Base-by-base conservation (phyloP, 2,797 vertebrate species). In the Salarias fasciatus region DNA sequence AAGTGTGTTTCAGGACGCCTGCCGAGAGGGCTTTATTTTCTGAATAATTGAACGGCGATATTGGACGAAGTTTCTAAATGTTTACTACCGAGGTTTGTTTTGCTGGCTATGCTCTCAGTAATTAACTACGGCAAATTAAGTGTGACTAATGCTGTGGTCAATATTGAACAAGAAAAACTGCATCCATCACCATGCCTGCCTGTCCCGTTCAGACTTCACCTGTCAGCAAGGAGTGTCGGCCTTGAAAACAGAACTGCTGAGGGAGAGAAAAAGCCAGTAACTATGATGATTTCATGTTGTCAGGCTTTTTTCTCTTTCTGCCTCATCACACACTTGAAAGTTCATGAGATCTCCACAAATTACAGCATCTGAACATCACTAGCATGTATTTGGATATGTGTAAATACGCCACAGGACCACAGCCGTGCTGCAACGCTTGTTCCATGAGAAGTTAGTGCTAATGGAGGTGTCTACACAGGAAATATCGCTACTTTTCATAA, bases 401-500 rank as follows among this genome's bases (percentile, higher is more conserved):
- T 45, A 40, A 10, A 15, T 24, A 36, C 37, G 5, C 1, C 9
- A 8, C 36, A 51, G 40, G 10, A 29, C 13, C 63, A 46, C 41
- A 56, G 55, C 62, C 40, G 42, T 49, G 35, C 36, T 53, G 15
- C 28, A 18, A 2, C 14, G 54, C 36, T 60, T 36, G 42, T 52
- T 77, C 50, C 36, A 30, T 28, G 29, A 9, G 24, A 18, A 18
- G 50, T 18, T 42, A 6, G 8, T 1, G 4, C 6, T 53, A 51
- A 61, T 40, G 36, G 31, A 36, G 24, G 18, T 11, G 7, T 48
- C 61, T 28, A 41, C 49, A 61, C 29, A 38, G 38, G 37, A 57
- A 47, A 28, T 33, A 14, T 35, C 35, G 46, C 56, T 61, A 45
- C 41, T 68, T 53, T 64, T 47, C 47, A 53, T 29, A 10, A 58